Conservation (phyloP, 2,888 invertebrate genomes). For the Agriotes lineatus region DNA sequence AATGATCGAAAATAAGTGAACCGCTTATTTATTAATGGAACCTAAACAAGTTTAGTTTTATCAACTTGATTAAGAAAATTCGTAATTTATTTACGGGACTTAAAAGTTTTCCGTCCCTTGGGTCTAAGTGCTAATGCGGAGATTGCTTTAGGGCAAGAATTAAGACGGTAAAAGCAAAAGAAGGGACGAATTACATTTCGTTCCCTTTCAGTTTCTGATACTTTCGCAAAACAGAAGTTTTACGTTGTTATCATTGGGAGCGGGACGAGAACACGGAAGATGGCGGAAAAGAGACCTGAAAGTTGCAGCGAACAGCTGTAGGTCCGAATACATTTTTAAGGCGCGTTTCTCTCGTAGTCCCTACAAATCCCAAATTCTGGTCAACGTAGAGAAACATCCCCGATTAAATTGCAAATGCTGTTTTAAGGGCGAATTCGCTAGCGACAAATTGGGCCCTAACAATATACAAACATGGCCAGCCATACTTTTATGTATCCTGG, state of each 20-base stretch:
- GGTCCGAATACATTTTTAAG: background rate
- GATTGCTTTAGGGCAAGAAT: conserved; percentile 42
- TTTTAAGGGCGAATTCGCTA: too few species aligned
- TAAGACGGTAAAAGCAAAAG: conserved; percentile 34
- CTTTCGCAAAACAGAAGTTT: conserved; percentile 34
- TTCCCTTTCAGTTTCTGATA: conserved; percentile 27
- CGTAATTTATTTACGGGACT: conserved; percentile 40
- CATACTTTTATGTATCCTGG: too few species aligned
- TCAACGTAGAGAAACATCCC: background rate
- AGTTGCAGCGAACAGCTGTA: conserved; percentile 1
- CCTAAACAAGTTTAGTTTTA: conserved; percentile 37
- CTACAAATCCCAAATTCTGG: background rate
- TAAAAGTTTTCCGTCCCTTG: conserved; percentile 41
- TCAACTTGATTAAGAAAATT: conserved; percentile 41
- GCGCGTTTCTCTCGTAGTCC: background rate
- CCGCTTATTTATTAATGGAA: conserved; percentile 34
- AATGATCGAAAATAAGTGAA: conserved; percentile 7
- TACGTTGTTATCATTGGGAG: conserved; percentile 28
- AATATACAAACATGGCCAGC: too few species aligned
- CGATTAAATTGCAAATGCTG: too few species aligned
- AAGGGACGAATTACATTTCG: conserved; percentile 35
- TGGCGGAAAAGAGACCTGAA: conserved; percentile 8
- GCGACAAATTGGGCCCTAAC: too few species aligned
- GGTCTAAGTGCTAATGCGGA: conserved; percentile 43
- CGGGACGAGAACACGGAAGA: conserved; percentile 5